Conservation (phyloP, 2,888 invertebrate genomes). For the Ditylenchus weischeri region DNA sequence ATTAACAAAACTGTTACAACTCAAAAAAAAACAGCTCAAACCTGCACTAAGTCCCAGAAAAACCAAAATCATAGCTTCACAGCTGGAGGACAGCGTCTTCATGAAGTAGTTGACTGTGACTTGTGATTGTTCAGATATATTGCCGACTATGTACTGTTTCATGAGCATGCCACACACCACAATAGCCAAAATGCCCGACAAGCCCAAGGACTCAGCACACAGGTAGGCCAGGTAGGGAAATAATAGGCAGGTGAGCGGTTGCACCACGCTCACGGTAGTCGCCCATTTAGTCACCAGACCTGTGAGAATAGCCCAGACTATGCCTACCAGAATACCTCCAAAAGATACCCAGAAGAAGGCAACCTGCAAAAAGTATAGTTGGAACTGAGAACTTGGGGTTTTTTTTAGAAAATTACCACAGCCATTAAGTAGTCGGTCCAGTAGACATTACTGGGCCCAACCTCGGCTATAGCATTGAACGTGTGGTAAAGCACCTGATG, state of each 20-base stretch:
- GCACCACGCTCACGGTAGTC: slow-evolving; percentile 65
- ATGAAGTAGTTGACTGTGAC: slow-evolving; percentile 74
- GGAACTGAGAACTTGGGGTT: neutral
- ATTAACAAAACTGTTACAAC: neutral
- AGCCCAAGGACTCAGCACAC: slow-evolving; percentile 93
- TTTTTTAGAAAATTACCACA: slow-evolving; percentile 12
- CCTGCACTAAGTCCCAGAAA: slow-evolving; percentile 91
- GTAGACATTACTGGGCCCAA: slow-evolving; percentile 42
- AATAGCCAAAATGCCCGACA: slow-evolving; percentile 94
- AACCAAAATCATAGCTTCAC: slow-evolving; percentile 98
- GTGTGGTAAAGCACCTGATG: slow-evolving; percentile 49
- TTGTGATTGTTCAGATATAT: slow-evolving; percentile 44
- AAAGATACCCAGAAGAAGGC: slow-evolving; percentile 49
- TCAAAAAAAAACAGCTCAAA: neutral
- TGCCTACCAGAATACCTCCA: slow-evolving; percentile 51
- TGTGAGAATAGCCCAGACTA: slow-evolving; percentile 33
- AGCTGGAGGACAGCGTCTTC: slow-evolving; percentile 92
- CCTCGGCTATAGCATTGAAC: slow-evolving; percentile 43
- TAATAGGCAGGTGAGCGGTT: slow-evolving; percentile 94
- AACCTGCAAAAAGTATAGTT: too few relatives aligned
- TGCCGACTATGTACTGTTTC: slow-evolving; percentile 63
- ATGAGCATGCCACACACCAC: slow-evolving; percentile 98
- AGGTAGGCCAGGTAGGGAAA: slow-evolving; percentile 95
- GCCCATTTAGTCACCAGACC: slow-evolving; percentile 26
- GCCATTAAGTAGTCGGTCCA: slow-evolving; percentile 39